phyloP scores from a whole-genome alignment of 2,888 invertebrate genomes.

The Clanis bilineata region DNA sequence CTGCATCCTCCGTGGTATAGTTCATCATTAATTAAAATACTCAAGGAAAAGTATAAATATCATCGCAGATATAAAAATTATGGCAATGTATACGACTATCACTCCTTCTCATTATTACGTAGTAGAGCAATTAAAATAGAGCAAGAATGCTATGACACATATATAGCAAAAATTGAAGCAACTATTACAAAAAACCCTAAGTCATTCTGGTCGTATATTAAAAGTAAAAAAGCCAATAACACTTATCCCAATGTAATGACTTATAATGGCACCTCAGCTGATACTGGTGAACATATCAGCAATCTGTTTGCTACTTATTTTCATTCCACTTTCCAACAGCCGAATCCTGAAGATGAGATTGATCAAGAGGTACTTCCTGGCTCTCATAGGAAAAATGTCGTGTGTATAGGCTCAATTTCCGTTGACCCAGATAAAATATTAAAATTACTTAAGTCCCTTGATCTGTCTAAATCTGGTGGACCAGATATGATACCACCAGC shows the following conservation, averaged over 20 bases:
- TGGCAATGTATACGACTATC: neutral
- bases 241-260: too few relatives aligned
- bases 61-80: neutral
- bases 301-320: too few relatives aligned
- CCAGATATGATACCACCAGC: too few relatives aligned
- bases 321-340: too few relatives aligned
- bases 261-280: too few relatives aligned
- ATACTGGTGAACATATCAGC: too few relatives aligned
- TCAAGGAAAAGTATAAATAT: neutral
- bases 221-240: too few relatives aligned
- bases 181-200: neutral
- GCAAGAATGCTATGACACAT: neutral
- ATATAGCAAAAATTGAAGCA: neutral
- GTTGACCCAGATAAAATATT: neutral
- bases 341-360: too few relatives aligned
- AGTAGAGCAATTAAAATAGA: neutral
- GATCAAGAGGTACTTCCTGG: too few relatives aligned
- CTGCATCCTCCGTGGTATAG: neutral
- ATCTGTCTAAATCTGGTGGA: neutral
- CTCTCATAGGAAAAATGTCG: too few relatives aligned
- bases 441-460: neutral
- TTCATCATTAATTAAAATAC: neutral
- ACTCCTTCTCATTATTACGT: neutral
- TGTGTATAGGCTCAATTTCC: neutral
- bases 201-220: neutral